These are phyloP conservation scores for Drosophila formosana DNA, from an alignment of 2,888 invertebrate genomes.

Conservation along the genomic window DNA sequence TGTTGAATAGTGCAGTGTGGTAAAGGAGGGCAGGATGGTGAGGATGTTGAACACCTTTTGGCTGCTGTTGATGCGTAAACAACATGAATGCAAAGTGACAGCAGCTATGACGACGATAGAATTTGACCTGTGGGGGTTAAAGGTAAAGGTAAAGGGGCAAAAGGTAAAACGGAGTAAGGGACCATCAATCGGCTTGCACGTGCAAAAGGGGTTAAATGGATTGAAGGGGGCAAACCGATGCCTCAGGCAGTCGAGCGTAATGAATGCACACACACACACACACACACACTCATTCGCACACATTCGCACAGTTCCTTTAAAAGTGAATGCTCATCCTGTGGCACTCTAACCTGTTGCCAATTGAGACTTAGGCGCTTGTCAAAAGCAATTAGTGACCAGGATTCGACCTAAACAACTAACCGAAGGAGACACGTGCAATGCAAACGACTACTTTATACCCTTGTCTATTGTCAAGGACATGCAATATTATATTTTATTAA, in stretches of 20 bases:
- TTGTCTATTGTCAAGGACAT: background rate
- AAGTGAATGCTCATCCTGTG: conserved; percentile 46
- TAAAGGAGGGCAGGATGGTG: background rate
- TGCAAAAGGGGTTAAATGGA: conserved; percentile 23
- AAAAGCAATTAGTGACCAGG: conserved; percentile 65
- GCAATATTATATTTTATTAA: background rate
- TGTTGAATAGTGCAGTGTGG: conserved; percentile 1
- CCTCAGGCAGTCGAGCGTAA: conserved; percentile 51
- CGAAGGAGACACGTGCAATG: background rate
- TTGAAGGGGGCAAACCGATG: conserved; percentile 4
- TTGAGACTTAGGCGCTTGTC: conserved; percentile 53
- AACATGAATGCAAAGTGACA: conserved; percentile 74
- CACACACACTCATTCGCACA: conserved; percentile 19
- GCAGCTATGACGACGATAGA: conserved; percentile 57
- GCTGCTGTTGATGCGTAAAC: conserved; percentile 63
- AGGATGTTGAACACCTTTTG: conserved; percentile 52
- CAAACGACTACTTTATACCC: conserved; percentile 23
- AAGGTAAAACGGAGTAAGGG: conserved; percentile 33
- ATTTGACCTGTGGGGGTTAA: conserved; percentile 51
- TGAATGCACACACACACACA: conserved; percentile 46
- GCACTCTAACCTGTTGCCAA: conserved; percentile 67
- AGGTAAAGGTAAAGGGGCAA: conserved; percentile 26
- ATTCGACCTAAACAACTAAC: conserved; percentile 30
- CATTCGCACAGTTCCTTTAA: conserved; percentile 35
- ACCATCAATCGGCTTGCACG: conserved; percentile 14